A percentile compares a stretch with the other conserved stretches of the same genome.
Evolutionary conservation across 2,888 invertebrate species (phyloP).

Genomic region (Hedychridium roseum): DNA sequence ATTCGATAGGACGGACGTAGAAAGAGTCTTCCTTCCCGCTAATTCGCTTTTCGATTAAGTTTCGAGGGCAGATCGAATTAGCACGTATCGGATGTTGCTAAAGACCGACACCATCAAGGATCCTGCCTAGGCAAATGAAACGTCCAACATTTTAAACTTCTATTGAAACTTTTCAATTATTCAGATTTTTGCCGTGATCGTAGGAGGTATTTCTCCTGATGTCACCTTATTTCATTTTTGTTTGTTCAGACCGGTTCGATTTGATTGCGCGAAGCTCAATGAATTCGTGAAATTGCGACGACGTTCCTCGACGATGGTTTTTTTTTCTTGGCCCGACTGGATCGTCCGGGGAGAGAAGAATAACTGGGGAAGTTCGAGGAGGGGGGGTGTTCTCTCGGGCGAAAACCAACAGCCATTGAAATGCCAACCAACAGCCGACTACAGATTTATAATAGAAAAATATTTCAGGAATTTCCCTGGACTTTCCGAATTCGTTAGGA

Average conservation of each 20-base stretch:
- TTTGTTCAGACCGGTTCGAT: too few species aligned
- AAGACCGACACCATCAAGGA: neutral
- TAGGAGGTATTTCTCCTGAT: too few species aligned
- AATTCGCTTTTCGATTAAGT: conserved; percentile 1
- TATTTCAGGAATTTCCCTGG: neutral
- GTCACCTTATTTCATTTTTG: neutral
- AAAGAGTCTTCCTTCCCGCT: too few species aligned
- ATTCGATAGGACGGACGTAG: too few species aligned
- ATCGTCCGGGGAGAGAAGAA: too few species aligned
- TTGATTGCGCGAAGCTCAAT: conserved; percentile 34
- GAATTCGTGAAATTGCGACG: conserved; percentile 32
- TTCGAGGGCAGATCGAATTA: conserved; percentile 1
- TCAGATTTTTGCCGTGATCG: neutral
- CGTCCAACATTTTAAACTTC: too few species aligned
- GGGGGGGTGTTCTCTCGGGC: neutral
- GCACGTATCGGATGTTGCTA: conserved; percentile 1
- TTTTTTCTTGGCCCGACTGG: too few species aligned
- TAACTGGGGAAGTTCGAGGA: too few species aligned
- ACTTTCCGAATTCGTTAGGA: conserved; percentile 2
- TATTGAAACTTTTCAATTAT: too few species aligned
- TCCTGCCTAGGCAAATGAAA: too few species aligned
- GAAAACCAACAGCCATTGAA: conserved; percentile 8
- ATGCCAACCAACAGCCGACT: neutral
- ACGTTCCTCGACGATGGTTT: conserved; percentile 2
- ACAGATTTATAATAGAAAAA: neutral